Percentiles rank a stretch among this genome's conserved stretches.
These are phyloP conservation scores for Crocuta crocuta DNA, from an alignment of 2,113 vertebrate species.

Conservation along the genomic window DNA sequence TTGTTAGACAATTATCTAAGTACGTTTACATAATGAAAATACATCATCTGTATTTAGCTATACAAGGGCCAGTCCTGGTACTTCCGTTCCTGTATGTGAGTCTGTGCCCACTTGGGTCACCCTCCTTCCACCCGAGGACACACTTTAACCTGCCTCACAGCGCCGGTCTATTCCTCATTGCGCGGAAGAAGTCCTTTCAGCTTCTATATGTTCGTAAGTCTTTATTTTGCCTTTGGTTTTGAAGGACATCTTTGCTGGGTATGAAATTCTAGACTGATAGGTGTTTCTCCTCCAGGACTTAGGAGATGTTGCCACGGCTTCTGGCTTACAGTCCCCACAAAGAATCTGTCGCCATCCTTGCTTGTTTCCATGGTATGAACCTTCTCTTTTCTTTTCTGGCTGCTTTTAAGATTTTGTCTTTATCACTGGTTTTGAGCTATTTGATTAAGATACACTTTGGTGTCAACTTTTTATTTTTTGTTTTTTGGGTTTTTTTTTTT, in stretches of 20 bases:
- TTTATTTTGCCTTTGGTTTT: neutral
- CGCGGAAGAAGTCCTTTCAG: neutral
- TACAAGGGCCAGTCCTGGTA: rapidly evolving
- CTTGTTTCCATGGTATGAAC: rapidly evolving
- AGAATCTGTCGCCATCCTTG: rapidly evolving
- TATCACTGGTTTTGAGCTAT: neutral
- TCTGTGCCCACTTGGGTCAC: rapidly evolving
- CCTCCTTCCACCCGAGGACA: too few species aligned
- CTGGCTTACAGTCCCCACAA: rapidly evolving
- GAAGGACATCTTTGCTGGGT: neutral
- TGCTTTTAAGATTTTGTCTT: too few species aligned
- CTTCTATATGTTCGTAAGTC: neutral
- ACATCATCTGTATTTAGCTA: rapidly evolving
- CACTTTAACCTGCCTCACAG: neutral
- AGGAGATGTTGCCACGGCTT: rapidly evolving
- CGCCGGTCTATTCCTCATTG: rapidly evolving
- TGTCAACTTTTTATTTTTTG: neutral
- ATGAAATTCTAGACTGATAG: rapidly evolving
- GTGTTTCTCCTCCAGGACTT: too few species aligned
- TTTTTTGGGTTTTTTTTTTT: neutral
- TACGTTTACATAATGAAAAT: neutral
- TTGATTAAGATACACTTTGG: neutral
- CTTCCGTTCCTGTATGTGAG: rapidly evolving
- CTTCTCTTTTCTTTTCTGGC: too few species aligned
- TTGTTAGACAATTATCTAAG: neutral